phyloP scores from a whole-genome alignment of 2,888 invertebrate genomes.

The Acanthococcus lagerstroemiae region DNA sequence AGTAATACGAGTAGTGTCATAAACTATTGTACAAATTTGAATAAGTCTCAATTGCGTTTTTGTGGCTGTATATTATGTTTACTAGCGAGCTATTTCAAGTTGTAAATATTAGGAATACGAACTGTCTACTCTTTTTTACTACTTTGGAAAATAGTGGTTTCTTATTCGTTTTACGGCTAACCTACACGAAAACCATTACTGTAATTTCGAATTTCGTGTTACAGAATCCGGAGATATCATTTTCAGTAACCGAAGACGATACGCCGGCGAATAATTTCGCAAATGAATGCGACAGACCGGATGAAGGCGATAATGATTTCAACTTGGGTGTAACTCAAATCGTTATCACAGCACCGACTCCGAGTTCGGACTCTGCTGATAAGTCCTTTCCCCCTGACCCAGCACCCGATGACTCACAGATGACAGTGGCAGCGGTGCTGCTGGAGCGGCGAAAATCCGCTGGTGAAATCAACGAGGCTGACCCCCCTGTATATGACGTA shows the following conservation, averaged over 20 bases:
- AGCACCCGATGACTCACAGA: conserved; percentile 34
- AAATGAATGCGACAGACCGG: conserved; percentile 4
- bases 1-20: too few species aligned
- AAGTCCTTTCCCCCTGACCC: conserved; percentile 58
- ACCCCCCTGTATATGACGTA: conserved; percentile 29
- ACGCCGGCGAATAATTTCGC: not conserved
- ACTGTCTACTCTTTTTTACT: too few species aligned
- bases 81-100: too few species aligned
- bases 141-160: not conserved
- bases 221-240: conserved; percentile 4
- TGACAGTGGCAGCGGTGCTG: conserved; percentile 30
- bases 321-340: conserved; percentile 79
- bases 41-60: too few species aligned
- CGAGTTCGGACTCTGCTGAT: conserved; percentile 78
- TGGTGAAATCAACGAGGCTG: conserved; percentile 35
- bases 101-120: too few species aligned
- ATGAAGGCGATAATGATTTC: conserved; percentile 45
- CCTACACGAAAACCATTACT: too few species aligned
- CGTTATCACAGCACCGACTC: conserved; percentile 87
- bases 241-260: conserved; percentile 6
- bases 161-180: too few species aligned
- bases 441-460: conserved; percentile 36
- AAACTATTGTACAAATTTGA: too few species aligned
- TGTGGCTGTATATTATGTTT: too few species aligned
- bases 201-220: not conserved